Evolutionary conservation across 2,888 invertebrate genomes (phyloP), one percentile per base, ranked within the genome.

Genomic region (Trissolcus japonicus): DNA sequence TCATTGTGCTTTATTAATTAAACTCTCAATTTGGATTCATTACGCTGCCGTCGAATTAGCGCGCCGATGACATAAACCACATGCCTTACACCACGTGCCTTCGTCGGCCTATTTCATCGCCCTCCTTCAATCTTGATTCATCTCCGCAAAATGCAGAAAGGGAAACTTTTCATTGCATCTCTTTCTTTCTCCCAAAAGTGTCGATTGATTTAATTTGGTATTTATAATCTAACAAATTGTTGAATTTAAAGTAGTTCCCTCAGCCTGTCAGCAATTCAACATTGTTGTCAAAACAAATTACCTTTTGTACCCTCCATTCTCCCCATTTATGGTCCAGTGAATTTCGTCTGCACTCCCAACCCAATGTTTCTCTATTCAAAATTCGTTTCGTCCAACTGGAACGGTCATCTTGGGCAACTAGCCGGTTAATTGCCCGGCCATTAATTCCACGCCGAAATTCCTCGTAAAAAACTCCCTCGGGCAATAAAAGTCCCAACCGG

Each of bases 1-100:
- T 83, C 82, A 81, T 83, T 83, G 83, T 79, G 81, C 83, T 84
- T 84, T 82, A 85, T 86, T 86, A 85, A 86, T 86, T 86, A 85
- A 86, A 84, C 85, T 83, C 82, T 81, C 85, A 86, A 86, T 86
- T 86, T 85, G 83, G 80, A 81, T 84, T 86, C 80, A 84, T 86
- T 85, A 83, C 84, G 79, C 72, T 57, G 62, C 67, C 72, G 53
- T 59, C 71, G 75, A 74, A 78, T 73, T 78, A 78, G 73, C 73
- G 73, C 82, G 75, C 79, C 80, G 67, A 80, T 76, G 80, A 82
- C 80, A 79, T 79, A 73, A 73, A 68, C 29, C 62, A 29, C 76
- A 67, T 51, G 63, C 63, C 17, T 29, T 0, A 25, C 48, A 61
- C 48, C 56, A 3, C 53, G 14, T 59, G 46, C 29, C n/a, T 19